Evolutionary conservation across 1,140 invertebrate genomes (phyloP), one percentile per base, ranked within the genome.

Genomic region (Lepeophtheirus salmonis): DNA sequence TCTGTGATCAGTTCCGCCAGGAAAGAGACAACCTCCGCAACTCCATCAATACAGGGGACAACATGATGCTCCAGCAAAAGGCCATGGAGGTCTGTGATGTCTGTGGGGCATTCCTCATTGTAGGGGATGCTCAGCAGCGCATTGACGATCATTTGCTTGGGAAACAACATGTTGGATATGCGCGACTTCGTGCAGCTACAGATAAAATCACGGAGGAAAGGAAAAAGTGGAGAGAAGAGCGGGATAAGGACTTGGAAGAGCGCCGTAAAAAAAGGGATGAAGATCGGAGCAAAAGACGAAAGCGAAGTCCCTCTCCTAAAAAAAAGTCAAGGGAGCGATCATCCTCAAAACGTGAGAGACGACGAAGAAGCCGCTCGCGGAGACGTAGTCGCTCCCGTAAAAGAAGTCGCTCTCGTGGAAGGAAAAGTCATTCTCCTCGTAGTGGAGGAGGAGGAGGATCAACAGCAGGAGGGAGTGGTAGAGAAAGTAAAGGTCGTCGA

Each of bases 51-150:
- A n/a, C n/a, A n/a, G n/a, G n/a, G n/a, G n/a, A n/a, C n/a, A n/a
- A n/a, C n/a, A n/a, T n/a, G n/a, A 18, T 48, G 51, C 51, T 48
- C 6, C 51, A 48, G 51, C 89, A 91, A 71, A 97, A 95, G 70
- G 88, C 91, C 70, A 97, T 98, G 94, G 92, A 97, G 74, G 91
- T 97, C 1, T 98, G 95, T 74, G 86, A 91, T 66, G 89, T 96
- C 1, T 98, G 94, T 74, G 94, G 94, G 2, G 92, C 94, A 6
- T 96, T 98, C 72, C 76, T 98, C 13, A 96, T 98, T 67, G 90
- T 97, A 18, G 92, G 77, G 3, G 94, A 97, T 75, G 92, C 91
- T 1, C 91, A 96, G 68, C 91, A 95, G 68, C 78, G 94, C 64
- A 89, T 97, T 64, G 91, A 97, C 68, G 94, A 98, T 72, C 92